Evolutionary conservation across 2,888 invertebrate species (phyloP).

Genomic region (Oxystoma pomonae): DNA sequence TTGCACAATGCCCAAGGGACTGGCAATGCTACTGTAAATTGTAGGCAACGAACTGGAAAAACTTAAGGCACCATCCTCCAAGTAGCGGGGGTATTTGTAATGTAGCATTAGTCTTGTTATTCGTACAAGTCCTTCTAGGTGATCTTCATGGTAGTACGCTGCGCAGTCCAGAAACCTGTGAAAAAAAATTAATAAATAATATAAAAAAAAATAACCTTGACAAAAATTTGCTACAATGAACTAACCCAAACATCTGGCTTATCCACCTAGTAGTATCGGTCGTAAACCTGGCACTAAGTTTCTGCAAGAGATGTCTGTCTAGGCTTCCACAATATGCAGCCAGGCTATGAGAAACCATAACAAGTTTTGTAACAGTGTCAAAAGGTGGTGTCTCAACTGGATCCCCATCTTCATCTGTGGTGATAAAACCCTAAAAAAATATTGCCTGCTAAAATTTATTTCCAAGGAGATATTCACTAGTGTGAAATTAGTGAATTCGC

Average conservation of each 20-base stretch:
- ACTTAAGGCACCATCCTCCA: conserved; percentile 77
- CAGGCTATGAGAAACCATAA: conserved; percentile 82
- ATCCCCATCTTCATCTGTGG: conserved; percentile 62
- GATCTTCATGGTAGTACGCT: conserved; percentile 85
- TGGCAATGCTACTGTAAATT: conserved; percentile 78
- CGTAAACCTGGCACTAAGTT: conserved; percentile 75
- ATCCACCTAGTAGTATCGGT: conserved; percentile 87
- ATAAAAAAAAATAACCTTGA: background rate
- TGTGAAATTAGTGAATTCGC: no score
- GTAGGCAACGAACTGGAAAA: conserved; percentile 80
- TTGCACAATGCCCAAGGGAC: conserved; percentile 73
- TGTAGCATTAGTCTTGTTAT: conserved; percentile 77
- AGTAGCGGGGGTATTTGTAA: conserved; percentile 74
- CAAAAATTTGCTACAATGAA: conserved; percentile 8
- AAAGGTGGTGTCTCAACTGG: conserved; percentile 57
- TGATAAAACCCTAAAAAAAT: conserved; percentile 53
- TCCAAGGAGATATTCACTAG: no score
- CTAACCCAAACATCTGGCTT: conserved; percentile 77
- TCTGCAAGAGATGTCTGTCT: conserved; percentile 72
- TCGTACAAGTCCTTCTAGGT: conserved; percentile 78
- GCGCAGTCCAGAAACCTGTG: conserved; percentile 76
- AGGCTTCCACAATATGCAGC: conserved; percentile 83
- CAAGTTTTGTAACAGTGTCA: conserved; percentile 60
- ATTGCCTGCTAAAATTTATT: no score
- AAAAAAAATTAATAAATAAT: no score